Base-by-base conservation (phyloP, 2,797 vertebrate species). In the Siniperca undulata region DNA sequence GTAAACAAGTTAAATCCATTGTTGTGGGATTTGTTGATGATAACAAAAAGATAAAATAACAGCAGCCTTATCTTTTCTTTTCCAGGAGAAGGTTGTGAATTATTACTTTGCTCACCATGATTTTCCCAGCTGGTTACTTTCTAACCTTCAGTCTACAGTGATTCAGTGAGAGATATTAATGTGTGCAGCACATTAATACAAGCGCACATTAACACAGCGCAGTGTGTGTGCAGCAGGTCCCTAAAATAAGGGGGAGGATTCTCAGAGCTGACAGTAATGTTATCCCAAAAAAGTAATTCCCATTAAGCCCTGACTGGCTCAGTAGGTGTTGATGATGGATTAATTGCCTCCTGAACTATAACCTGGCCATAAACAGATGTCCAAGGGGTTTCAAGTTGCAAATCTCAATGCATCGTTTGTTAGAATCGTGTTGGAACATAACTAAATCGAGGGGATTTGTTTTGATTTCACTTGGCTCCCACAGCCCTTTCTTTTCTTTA, bases 381-480 rank as follows among this genome's bases (percentile, higher is more conserved):
- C 7, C 7, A 50, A 10, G 2, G 30, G 30, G 17, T 65, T 64
- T 22, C 52, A 60, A 27, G 34, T 7, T 71, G 7, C 53, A 16
- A 36, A 68, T 30, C 14, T n/a, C 58, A 44, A 69, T 40, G 77
- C 17, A 40, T 24, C 10, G 59, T 56, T 3, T 75, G 30, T 70
- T 46, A 9, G 16, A 56, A 7, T 71, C n/a, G 44, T 12, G 12
- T 24, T 2, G 14, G 20, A n/a, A 42, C 12, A 20, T 44, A 55
- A 84, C 36, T 19, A 74, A 73, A 86, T 36, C 0, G 2, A 58
- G 16, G 16, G 60, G 46, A 83, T 87, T 85, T 58, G 36, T 87
- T 72, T 86, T 0, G 7, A 44, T 77, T 80, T 84, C 86, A 69
- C 46, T 83, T 9, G 34, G 52, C 65, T 83, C 62, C 74, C 66